Conservation (phyloP, 2,797 vertebrate genomes). For the Enteromius thamalakanensis region DNA sequence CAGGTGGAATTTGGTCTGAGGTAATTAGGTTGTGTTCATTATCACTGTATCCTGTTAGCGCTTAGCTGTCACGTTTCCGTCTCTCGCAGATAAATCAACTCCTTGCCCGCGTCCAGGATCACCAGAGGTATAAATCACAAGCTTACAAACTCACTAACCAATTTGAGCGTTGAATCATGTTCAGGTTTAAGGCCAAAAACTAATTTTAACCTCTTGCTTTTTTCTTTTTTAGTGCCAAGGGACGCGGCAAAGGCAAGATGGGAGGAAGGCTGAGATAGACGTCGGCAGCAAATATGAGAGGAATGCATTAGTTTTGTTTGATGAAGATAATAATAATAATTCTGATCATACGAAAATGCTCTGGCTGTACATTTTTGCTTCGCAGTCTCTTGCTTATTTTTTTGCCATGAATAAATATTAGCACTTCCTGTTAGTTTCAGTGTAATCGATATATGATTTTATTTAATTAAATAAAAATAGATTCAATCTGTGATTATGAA, state of each 20-base stretch:
- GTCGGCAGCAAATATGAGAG: background rate
- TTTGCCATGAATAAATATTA: conserved; percentile 52
- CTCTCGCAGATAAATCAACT: conserved; percentile 76
- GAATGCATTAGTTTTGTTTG: conserved; percentile 2
- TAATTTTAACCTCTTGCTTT: conserved; percentile 5
- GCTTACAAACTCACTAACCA: background rate
- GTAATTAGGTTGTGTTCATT: conserved; percentile 7
- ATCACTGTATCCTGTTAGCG: conserved; percentile 17
- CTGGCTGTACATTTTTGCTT: conserved; percentile 38
- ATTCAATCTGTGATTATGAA: background rate
- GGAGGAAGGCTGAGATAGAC: conserved; percentile 74
- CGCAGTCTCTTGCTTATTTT: background rate
- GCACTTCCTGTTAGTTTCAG: conserved; percentile 29
- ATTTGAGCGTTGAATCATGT: background rate
- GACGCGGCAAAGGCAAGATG: conserved; percentile 80
- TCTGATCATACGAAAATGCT: conserved; percentile 18
- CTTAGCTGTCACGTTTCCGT: conserved; percentile 49
- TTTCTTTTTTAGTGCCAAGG: conserved; percentile 72
- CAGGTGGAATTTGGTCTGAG: conserved; percentile 1
- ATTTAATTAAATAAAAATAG: background rate
- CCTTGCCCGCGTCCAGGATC: conserved; percentile 75
- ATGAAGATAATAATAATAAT: conserved; percentile 15
- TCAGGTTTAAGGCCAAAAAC: background rate
- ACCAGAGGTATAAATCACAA: conserved; percentile 71
- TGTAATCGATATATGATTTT: background rate